Base-by-base conservation (phyloP, 2,888 invertebrate species). In the Andricus curvator region DNA sequence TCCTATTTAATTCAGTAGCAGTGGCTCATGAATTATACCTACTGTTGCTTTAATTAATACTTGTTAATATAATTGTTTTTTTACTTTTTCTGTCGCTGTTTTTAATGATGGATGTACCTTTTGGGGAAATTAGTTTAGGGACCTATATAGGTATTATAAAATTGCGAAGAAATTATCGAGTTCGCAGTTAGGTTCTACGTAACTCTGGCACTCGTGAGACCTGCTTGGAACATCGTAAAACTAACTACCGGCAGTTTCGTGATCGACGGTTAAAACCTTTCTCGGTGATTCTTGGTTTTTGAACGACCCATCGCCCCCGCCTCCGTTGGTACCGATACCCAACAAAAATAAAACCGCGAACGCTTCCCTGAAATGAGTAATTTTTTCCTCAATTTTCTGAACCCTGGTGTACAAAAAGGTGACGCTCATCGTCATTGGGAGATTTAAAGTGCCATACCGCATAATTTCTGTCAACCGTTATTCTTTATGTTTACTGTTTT, bases 201-300 rank as follows among this genome's bases (percentile, higher is more conserved):
- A 56, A 79, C 65, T 48, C 29, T 48, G 77, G n/a, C 25, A 78
- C 80, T 74, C 78, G 48, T 60, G 25, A 37, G 65, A 74, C 67
- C 80, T 78, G 80, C 77, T 79, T 78, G 77, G 67, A 80, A 79
- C 77, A 80, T 84, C 84, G 81, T 84, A 84, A 84, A 84, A 82
- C 64, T 80, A 84, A 84, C 84, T 70, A 44, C 82, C 77, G 66
- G 66, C 80, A 79, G 76, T 81, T 81, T 78, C 77, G 80, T 79
- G 83, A 82, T 66, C 70, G 64, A 67, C 76, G 60, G 70, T 78
- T 78, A 56, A 51, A 66, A 22, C 67, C 77, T 81, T 78, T 78
- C 70, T 70, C 60, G 80, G 62, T 77, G 67, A 37, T 60, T 77
- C 33, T 29, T 64, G 60, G 70, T 66, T 80, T 80, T 78, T 44